Evolutionary conservation across 2,888 invertebrate species (phyloP), one percentile per base, ranked within the genome.

Genomic region (Limnephilus lunatus): DNA sequence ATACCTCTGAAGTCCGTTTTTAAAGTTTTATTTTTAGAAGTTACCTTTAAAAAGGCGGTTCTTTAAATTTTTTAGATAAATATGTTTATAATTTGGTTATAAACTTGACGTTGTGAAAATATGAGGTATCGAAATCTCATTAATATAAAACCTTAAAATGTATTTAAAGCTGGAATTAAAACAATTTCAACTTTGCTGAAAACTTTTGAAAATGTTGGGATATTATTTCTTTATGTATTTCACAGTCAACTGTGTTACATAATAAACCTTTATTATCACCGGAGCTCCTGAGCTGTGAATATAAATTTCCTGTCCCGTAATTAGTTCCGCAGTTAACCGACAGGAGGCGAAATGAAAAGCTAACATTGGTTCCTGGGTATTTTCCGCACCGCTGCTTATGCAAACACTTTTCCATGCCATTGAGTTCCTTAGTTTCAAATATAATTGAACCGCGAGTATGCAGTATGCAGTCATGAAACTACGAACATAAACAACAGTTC

Each of bases 311-410:
- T 44, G 25, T 30, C 30, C 44, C 44, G 44, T 86, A 39, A 86
- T 86, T 86, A 86, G 86, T 86, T 86, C 15, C 86, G n/a, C 39
- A 39, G n/a, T 86, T 48, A 30, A 44, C 48, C 86, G 44, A 7
- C 86, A 15, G 86, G 86, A 35, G 86, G 39, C 44, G 30, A 44
- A 44, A 86, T 86, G 86, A 39, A 86, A 86, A 86, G 39, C 86
- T 86, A 86, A 86, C 86, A 86, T 35, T 86, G 86, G 44, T 12
- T 35, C 32, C 83, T 35, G 35, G 83, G 31, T 32, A 32, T 39
- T 32, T 35, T 83, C 83, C 83, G 32, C 83, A 39, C 35, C 83
- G 32, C 35, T 25, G 83, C 83, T 39, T 83, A 32, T 39, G 83
- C 15, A 83, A 9, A 83, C 83, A 83, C 31, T 83, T 83, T 39